Percentiles rank a stretch among this genome's conserved stretches.
Evolutionary conservation across 2,888 invertebrate genomes (phyloP).

Genomic region (Coenonympha arcania): DNA sequence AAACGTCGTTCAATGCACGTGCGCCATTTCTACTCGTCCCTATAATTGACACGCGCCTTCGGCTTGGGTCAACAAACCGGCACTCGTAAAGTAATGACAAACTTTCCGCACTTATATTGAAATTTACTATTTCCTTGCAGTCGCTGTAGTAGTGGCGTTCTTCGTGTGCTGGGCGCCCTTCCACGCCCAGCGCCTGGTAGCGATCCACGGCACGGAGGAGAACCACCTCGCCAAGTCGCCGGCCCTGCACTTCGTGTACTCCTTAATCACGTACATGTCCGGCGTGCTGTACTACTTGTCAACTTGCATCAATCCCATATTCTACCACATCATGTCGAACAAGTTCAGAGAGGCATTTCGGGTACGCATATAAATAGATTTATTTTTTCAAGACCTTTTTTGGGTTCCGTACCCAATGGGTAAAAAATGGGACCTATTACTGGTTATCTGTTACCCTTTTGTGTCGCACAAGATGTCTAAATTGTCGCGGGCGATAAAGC

Average conservation of each 20-base stretch:
- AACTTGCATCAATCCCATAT: slow-evolving; percentile 92
- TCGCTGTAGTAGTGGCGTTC: slow-evolving; percentile 92
- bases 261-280: slow-evolving; percentile 84
- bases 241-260: slow-evolving; percentile 75
- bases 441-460: slow-evolving; percentile 78
- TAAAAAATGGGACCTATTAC: no score
- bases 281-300: slow-evolving; percentile 94
- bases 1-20: no score
- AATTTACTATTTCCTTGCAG: no score
- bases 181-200: slow-evolving; percentile 91
- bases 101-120: no score
- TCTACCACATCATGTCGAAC: slow-evolving; percentile 96
- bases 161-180: slow-evolving; percentile 95
- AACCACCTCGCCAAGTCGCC: slow-evolving; percentile 54
- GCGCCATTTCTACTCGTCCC: no score
- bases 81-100: no score
- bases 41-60: no score
- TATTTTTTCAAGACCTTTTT: background rate
- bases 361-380: slow-evolving; percentile 68
- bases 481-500: slow-evolving; percentile 85
- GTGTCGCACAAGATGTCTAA: slow-evolving; percentile 88
- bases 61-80: no score
- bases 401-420: no score
- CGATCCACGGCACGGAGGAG: slow-evolving; percentile 78
- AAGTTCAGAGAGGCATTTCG: slow-evolving; percentile 95